Evolutionary conservation across 2,113 vertebrate species (phyloP).

Genomic region (Vanacampus margaritifer): DNA sequence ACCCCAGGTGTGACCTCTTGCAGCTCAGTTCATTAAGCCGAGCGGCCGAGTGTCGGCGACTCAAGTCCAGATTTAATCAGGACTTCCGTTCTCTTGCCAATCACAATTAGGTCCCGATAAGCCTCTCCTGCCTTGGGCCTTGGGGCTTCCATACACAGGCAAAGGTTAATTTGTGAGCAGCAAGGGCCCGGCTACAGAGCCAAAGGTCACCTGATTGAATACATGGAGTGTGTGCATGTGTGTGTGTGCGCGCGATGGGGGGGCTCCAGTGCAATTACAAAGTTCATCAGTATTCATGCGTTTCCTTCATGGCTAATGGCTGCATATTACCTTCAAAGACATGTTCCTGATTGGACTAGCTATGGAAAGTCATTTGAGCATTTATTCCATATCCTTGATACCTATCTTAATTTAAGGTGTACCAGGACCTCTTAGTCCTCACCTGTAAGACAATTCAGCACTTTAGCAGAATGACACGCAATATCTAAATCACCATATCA

Average conservation of each 20-base stretch:
- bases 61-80: slow-evolving; percentile 72
- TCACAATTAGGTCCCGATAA: slow-evolving; percentile 70
- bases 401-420: too few species aligned
- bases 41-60: slow-evolving; percentile 51
- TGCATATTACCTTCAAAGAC: slow-evolving; percentile 51
- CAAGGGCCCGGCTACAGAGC: slow-evolving; percentile 43
- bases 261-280: slow-evolving; percentile 54
- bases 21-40: slow-evolving; percentile 71
- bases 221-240: slow-evolving; percentile 44
- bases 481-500: too few species aligned
- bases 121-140: slow-evolving; percentile 55
- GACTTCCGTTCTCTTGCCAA: slow-evolving; percentile 69
- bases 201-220: slow-evolving; percentile 64
- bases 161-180: slow-evolving; percentile 72
- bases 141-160: slow-evolving; percentile 44
- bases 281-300: slow-evolving; percentile 69
- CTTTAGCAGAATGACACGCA: too few species aligned
- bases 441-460: not conserved
- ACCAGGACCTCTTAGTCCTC: not conserved
- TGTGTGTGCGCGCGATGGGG: slow-evolving; percentile 7
- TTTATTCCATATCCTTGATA: not conserved
- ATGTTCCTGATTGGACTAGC: slow-evolving; percentile 48
- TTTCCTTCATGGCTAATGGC: slow-evolving; percentile 51
- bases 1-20: slow-evolving; percentile 63
- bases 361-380: slow-evolving; percentile 14